Evolutionary conservation across 2,888 invertebrate species (phyloP).

Genomic region (Seira musarum): DNA sequence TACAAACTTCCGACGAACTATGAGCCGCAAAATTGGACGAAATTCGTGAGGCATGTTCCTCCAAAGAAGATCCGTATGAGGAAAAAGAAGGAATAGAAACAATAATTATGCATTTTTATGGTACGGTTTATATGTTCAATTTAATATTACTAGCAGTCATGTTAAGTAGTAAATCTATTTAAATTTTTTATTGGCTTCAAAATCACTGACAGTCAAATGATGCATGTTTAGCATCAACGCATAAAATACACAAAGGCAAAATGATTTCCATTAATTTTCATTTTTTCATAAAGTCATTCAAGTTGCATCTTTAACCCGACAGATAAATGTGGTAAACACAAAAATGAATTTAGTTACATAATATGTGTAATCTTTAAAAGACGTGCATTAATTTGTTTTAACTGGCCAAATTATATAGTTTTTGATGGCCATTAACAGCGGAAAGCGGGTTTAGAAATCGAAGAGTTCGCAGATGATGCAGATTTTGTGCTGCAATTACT

Average conservation of each 20-base stretch:
- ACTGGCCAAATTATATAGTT: neutral
- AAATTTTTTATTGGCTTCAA: neutral
- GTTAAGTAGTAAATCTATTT: neutral
- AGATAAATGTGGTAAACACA: too few species aligned
- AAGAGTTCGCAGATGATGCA: neutral
- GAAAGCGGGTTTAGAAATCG: slow-evolving; percentile 34
- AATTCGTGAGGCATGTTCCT: slow-evolving; percentile 57
- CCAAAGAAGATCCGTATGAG: slow-evolving; percentile 52
- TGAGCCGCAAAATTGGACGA: slow-evolving; percentile 41
- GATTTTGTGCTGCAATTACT: slow-evolving; percentile 33
- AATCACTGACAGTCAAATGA: neutral
- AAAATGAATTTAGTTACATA: neutral
- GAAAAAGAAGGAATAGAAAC: slow-evolving; percentile 47
- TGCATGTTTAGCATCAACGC: neutral
- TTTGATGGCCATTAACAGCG: slow-evolving; percentile 23
- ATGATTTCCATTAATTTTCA: neutral
- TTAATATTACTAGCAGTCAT: neutral
- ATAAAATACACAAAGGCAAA: neutral
- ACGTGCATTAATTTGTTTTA: neutral
- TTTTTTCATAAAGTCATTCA: neutral
- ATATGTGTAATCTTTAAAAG: neutral
- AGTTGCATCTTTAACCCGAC: neutral
- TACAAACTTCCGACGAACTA: slow-evolving; percentile 54
- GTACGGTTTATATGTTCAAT: neutral
- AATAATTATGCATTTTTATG: too few species aligned